Percentiles rank a stretch among this genome's conserved stretches.
Evolutionary conservation across 2,797 vertebrate species (phyloP).

Genomic region (Apogon talboti): DNA sequence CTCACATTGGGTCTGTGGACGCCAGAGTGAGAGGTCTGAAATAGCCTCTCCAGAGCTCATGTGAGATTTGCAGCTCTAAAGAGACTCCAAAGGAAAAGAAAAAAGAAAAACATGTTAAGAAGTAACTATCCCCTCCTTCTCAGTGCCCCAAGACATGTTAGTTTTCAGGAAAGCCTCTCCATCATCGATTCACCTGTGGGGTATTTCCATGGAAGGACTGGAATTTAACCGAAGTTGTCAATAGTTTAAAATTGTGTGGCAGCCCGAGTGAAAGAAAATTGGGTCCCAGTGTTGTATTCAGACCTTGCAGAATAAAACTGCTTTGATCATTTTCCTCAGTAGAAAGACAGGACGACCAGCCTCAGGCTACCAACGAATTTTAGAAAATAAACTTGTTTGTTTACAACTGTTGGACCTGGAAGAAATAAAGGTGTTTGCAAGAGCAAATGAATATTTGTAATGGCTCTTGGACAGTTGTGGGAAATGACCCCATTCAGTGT

Average conservation of each 20-base stretch:
- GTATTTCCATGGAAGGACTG: slow-evolving; percentile 46
- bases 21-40: slow-evolving; percentile 41
- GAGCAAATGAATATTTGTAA: not conserved
- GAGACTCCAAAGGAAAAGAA: not conserved
- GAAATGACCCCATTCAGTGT: slow-evolving; percentile 13
- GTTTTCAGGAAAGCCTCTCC: slow-evolving; percentile 57
- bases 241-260: slow-evolving; percentile 42
- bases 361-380: slow-evolving; percentile 46
- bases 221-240: slow-evolving; percentile 60
- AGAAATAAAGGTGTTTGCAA: slow-evolving; percentile 12
- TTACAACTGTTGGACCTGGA: slow-evolving; percentile 27
- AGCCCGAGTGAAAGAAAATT: slow-evolving; percentile 58
- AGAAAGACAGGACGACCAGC: slow-evolving; percentile 47
- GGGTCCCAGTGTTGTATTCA: slow-evolving; percentile 63
- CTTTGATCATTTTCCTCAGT: slow-evolving; percentile 59
- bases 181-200: slow-evolving; percentile 59
- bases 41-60: slow-evolving; percentile 34
- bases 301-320: slow-evolving; percentile 29
- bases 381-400: slow-evolving; percentile 43
- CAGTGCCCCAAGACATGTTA: slow-evolving; percentile 52
- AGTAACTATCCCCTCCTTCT: slow-evolving; percentile 33
- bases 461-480: slow-evolving; percentile 13
- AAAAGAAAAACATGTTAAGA: slow-evolving; percentile 15
- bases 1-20: slow-evolving; percentile 48
- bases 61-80: slow-evolving; percentile 33